phyloP scores from a whole-genome alignment of 2,113 vertebrate genomes.

The Seriola rivoliana region DNA sequence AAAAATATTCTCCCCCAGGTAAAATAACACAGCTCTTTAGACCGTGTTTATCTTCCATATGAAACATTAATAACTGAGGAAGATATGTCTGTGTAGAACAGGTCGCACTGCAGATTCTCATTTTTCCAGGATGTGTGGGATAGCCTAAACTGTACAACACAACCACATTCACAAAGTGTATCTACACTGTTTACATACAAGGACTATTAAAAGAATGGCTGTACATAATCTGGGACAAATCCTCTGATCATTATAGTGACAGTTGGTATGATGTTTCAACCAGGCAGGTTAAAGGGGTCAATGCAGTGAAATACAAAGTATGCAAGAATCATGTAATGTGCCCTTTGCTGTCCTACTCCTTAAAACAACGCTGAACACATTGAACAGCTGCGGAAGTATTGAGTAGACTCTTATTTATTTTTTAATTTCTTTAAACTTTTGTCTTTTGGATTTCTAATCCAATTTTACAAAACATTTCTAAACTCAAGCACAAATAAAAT shows the following conservation, averaged over 20 bases:
- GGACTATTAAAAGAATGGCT: conserved; percentile 43
- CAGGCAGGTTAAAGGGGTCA: conserved; percentile 1
- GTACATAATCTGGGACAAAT: conserved; percentile 51
- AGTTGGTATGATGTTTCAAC: conserved; percentile 20
- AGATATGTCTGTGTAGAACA: conserved; percentile 24
- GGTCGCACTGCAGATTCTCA: not conserved
- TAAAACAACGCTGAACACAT: conserved; percentile 16
- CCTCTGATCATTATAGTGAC: conserved; percentile 36
- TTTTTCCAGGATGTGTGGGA: conserved; percentile 1
- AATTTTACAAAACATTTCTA: conserved; percentile 1
- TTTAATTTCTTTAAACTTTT: not conserved
- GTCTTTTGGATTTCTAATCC: not conserved
- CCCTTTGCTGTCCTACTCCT: not conserved
- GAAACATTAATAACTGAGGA: conserved; percentile 47
- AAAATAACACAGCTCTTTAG: conserved; percentile 1
- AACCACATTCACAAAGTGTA: conserved; percentile 13
- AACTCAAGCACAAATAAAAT: conserved; percentile 28
- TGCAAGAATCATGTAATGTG: not conserved
- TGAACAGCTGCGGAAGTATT: not conserved
- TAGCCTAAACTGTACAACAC: not conserved
- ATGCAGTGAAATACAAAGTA: not conserved
- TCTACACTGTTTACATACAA: conserved; percentile 32
- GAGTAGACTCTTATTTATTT: not conserved
- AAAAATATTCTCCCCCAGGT: conserved; percentile 32
- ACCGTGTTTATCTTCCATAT: conserved; percentile 48